phyloP scores from a whole-genome alignment of 2,888 invertebrate genomes.

The Linyphia triangularis region DNA sequence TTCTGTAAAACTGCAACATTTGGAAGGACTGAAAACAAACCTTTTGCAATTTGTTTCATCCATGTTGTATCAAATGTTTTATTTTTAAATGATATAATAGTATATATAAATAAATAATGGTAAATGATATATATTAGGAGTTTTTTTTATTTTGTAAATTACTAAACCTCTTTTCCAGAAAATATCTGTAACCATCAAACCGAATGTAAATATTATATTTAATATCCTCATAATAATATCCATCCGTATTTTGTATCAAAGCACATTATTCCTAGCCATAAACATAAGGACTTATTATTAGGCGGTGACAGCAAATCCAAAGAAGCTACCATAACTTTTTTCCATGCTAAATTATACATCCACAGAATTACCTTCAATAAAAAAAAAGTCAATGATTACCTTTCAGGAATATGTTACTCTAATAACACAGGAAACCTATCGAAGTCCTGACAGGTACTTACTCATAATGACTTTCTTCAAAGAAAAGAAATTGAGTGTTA shows the following conservation, averaged over 20 bases:
- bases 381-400: background rate
- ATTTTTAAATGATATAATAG: no score
- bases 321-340: background rate
- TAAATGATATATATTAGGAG: no score
- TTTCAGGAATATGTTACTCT: background rate
- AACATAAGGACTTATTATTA: background rate
- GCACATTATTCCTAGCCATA: no score
- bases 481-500: slow-evolving; percentile 1
- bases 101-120: no score
- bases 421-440: background rate
- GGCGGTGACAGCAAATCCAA: background rate
- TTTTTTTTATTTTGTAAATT: no score
- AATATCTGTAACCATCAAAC: no score
- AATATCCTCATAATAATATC: background rate
- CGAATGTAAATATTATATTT: background rate
- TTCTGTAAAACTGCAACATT: no score
- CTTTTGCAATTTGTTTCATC: no score
- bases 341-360: background rate
- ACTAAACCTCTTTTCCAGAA: no score
- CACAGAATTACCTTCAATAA: background rate
- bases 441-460: background rate
- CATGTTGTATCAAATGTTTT: no score
- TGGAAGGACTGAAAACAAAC: no score
- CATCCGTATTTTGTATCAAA: background rate
- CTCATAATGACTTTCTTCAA: background rate